Evolutionary conservation across 2,888 invertebrate species (phyloP).

Genomic region (Pterostichus niger): DNA sequence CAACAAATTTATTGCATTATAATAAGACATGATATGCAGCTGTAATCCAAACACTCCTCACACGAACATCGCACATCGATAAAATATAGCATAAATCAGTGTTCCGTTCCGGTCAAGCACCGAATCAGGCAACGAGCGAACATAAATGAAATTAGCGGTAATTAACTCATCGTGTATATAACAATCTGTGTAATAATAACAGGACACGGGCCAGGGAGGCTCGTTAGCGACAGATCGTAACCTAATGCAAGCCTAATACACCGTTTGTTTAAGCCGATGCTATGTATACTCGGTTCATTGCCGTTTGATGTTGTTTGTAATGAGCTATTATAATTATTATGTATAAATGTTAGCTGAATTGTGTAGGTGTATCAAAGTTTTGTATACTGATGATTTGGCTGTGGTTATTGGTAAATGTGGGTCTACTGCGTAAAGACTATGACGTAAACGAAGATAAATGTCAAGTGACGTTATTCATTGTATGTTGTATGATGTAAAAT

Average conservation of each 20-base stretch:
- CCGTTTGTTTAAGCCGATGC: conserved; percentile 32
- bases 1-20: background rate
- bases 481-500: too few relatives aligned
- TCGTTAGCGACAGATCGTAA: conserved; percentile 7
- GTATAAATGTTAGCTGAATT: background rate
- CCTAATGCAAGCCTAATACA: conserved; percentile 28
- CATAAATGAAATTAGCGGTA: conserved; percentile 46
- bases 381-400: background rate
- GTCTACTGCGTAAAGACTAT: too few relatives aligned
- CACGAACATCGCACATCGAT: too few relatives aligned
- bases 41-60: background rate
- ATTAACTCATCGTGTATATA: conserved; percentile 52
- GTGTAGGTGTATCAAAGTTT: background rate
- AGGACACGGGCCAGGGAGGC: background rate
- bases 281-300: conserved; percentile 25
- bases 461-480: too few relatives aligned
- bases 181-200: conserved; percentile 28
- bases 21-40: conserved; percentile 29
- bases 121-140: conserved; percentile 11
- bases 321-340: background rate
- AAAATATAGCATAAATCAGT: conserved; percentile 3
- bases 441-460: too few relatives aligned
- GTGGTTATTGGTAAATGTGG: too few relatives aligned
- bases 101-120: conserved; percentile 33
- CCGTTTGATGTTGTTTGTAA: background rate